Conservation (phyloP, 2,113 vertebrate species). For the Ancistrus triradiatus region DNA sequence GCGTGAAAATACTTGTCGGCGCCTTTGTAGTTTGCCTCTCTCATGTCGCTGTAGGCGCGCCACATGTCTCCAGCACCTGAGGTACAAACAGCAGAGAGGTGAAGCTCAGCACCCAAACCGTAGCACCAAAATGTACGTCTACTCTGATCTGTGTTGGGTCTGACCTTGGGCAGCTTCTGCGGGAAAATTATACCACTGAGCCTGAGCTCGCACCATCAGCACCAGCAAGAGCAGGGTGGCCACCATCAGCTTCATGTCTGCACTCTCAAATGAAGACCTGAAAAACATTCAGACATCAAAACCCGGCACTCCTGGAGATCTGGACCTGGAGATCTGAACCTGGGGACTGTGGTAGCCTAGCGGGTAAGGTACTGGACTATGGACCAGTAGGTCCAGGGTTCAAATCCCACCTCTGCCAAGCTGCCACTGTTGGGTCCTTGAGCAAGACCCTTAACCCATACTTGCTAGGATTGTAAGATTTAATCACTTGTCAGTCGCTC, state of each 20-base stretch:
- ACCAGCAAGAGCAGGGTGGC: constrained; percentile 41
- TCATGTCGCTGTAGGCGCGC: constrained; percentile 36
- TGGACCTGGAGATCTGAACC: neutral
- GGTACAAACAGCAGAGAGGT: neutral
- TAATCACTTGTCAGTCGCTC: too few relatives aligned
- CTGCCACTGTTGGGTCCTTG: too few relatives aligned
- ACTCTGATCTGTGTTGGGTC: too few relatives aligned
- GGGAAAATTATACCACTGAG: constrained; percentile 46
- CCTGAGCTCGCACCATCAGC: constrained; percentile 35
- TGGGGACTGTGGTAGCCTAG: too few relatives aligned
- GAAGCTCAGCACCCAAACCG: too few relatives aligned
- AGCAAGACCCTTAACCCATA: too few relatives aligned
- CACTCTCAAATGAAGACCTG: neutral
- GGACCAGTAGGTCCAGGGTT: too few relatives aligned
- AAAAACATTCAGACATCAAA: too few relatives aligned
- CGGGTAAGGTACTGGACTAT: too few relatives aligned
- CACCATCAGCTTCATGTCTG: constrained; percentile 53
- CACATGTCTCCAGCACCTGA: constrained; percentile 46
- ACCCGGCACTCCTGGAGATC: too few relatives aligned
- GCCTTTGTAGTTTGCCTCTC: constrained; percentile 22
- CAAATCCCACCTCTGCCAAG: too few relatives aligned
- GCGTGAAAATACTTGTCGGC: constrained; percentile 60
- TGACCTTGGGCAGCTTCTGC: constrained; percentile 36
- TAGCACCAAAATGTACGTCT: neutral
- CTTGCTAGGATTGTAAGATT: too few relatives aligned